Evolutionary conservation across 2,888 invertebrate species (phyloP).

Genomic region (Hartigia nigra): DNA sequence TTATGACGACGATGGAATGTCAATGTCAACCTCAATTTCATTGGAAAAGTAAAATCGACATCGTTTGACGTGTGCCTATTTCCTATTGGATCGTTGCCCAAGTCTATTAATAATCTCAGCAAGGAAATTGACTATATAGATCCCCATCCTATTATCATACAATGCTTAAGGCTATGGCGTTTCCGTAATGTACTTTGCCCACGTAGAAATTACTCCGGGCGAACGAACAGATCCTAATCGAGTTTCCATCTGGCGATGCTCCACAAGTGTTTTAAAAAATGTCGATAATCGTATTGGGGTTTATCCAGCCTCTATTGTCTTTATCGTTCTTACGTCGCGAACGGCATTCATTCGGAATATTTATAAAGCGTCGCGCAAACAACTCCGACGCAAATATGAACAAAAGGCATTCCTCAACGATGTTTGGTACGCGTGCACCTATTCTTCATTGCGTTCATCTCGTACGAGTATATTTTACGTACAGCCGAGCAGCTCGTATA

Average conservation of each 20-base stretch:
- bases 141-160: background rate
- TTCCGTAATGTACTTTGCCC: background rate
- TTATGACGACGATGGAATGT: conserved; percentile 34
- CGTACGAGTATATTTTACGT: background rate
- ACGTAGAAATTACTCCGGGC: background rate
- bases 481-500: background rate
- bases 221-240: background rate
- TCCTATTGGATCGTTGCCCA: background rate
- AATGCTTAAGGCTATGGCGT: background rate
- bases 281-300: background rate
- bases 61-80: background rate
- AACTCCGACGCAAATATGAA: background rate
- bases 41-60: conserved; percentile 23
- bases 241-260: background rate
- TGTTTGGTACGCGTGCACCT: background rate
- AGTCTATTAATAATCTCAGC: background rate
- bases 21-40: conserved; percentile 41
- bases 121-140: background rate
- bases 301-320: conserved; percentile 6
- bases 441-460: background rate
- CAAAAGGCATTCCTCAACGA: background rate
- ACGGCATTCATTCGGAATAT: background rate
- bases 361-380: background rate
- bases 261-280: background rate
- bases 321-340: conserved; percentile 53